Evolutionary conservation across 2,113 vertebrate genomes (phyloP).

Genomic region (Sclerurus mexicanus): DNA sequence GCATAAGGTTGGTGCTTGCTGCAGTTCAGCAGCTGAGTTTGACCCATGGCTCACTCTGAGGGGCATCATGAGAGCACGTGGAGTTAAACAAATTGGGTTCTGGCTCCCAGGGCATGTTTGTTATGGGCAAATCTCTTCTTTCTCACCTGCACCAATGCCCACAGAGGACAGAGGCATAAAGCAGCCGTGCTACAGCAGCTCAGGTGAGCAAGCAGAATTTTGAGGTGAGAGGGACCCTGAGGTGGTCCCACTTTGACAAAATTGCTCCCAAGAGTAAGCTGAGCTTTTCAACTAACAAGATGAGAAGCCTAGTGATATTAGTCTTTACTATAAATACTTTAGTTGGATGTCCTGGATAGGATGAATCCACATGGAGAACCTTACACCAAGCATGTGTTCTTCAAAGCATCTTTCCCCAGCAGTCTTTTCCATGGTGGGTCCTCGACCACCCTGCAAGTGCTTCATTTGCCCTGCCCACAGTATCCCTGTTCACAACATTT

Average conservation of each 20-base stretch:
- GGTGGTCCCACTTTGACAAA: background rate
- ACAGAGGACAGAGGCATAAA: background rate
- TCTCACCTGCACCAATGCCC: background rate
- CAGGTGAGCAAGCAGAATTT: background rate
- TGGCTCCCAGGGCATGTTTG: background rate
- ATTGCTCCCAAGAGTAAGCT: background rate
- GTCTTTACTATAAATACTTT: background rate
- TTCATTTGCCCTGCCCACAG: background rate
- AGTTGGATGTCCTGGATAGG: background rate
- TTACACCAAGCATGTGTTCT: background rate
- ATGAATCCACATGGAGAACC: accelerated
- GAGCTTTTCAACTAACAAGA: background rate
- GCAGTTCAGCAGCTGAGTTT: background rate
- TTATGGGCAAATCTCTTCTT: background rate
- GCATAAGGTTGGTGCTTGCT: background rate
- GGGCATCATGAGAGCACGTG: accelerated
- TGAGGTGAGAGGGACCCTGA: background rate
- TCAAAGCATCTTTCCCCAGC: background rate
- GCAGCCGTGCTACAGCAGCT: background rate
- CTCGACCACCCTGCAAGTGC: background rate
- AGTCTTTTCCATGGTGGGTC: background rate
- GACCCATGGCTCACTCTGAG: background rate
- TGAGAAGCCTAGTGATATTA: background rate
- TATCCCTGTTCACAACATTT: background rate
- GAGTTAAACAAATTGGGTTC: background rate